Evolutionary conservation across 2,113 vertebrate species (phyloP).

Genomic region (Dicaeum eximium): DNA sequence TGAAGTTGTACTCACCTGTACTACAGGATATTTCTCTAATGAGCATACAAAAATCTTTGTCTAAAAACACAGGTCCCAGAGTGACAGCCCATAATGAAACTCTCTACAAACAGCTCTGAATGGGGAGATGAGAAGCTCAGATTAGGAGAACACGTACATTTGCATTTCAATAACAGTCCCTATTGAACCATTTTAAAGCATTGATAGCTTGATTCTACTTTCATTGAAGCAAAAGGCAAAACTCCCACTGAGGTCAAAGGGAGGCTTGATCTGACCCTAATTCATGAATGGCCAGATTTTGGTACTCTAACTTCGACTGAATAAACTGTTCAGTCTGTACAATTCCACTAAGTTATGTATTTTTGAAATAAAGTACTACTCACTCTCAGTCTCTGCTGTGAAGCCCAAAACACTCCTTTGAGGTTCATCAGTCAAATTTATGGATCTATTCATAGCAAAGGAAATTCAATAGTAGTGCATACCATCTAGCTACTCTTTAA

Average conservation of each 20-base stretch:
- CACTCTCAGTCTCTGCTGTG: neutral
- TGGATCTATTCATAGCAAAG: neutral
- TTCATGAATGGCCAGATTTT: neutral
- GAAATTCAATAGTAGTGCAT: neutral
- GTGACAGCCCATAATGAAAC: neutral
- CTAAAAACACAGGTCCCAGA: neutral
- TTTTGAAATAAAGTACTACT: neutral
- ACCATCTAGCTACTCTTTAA: neutral
- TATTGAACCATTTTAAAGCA: neutral
- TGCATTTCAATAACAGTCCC: constrained; percentile 40
- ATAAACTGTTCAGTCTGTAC: neutral
- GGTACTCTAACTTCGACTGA: neutral
- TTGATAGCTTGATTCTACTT: neutral
- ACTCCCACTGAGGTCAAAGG: neutral
- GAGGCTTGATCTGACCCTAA: constrained; percentile 7
- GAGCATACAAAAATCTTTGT: neutral
- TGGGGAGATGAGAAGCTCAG: constrained; percentile 29
- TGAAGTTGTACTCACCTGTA: neutral
- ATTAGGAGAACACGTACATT: constrained; percentile 21
- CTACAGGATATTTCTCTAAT: neutral
- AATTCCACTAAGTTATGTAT: neutral
- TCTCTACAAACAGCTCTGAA: neutral
- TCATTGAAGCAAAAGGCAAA: constrained; percentile 7
- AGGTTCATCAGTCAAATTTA: neutral
- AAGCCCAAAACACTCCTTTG: neutral